Base-by-base conservation (phyloP, 1,140 invertebrate species). In the Tribolium madens region DNA sequence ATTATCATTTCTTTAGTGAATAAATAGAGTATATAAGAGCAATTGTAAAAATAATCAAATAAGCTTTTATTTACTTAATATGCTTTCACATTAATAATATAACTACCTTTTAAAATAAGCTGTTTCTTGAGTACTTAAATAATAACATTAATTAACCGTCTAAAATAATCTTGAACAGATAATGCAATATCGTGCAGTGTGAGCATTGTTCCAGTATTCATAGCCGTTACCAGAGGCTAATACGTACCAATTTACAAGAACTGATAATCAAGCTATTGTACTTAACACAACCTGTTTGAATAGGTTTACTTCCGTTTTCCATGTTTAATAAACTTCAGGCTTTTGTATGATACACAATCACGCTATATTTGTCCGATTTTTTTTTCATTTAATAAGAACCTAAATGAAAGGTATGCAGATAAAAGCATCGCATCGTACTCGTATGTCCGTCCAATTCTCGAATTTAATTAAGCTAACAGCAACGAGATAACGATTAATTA, bases 401-500 rank as follows among this genome's bases (percentile, higher is more conserved):
- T 5, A 26, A 26, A 26, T 26, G 21, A 26, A 4, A 26, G 21
- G 21, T 4, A 26, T 26, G 21, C 21, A 26, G 21, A 26, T 26
- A 26, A 5, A 3, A 26, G 21, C 21, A 21, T 21, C 3, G 18
- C 18, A 26, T 26, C 21, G 21, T 42, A 33, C 36, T 6, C 26
- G 6, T 42, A 33, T 64, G 10, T 64, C 10, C 3, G n/a, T 26
- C 3, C 13, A 64, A 64, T 33, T 13, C 10, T 18, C 7, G 31
- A 33, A 21, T 64, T 64, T 33, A 64, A 64, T 64, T 64, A 64
- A 14, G 21, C 12, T 64, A 64, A 64, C 13, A 64, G 57, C 10
- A 12, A 13, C 13, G 18, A 17, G 26, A 33, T 64, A 64, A 33
- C 31, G 36, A 64, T 64, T 64, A 64, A 64, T 64, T 64, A 33